These are phyloP conservation scores for Battus philenor DNA, from an alignment of 1,140 invertebrate species.

Conservation along the genomic window DNA sequence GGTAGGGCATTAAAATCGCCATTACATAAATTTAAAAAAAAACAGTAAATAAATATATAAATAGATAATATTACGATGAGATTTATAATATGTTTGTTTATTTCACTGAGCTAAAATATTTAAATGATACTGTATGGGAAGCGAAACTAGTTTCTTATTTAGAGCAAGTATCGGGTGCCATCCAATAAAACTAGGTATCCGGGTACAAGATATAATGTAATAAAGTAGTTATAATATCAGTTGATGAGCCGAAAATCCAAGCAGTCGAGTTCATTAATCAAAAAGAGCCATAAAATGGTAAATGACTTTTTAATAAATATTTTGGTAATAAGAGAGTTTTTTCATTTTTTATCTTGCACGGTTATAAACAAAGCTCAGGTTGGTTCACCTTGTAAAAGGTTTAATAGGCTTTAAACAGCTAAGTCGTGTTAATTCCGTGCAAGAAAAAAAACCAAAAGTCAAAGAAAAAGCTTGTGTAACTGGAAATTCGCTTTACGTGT, in stretches of 20 bases:
- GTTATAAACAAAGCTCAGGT: too few species aligned
- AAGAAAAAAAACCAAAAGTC: too few species aligned
- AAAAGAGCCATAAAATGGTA: too few species aligned
- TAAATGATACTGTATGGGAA: not conserved
- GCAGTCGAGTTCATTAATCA: too few species aligned
- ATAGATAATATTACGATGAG: not conserved
- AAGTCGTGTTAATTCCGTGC: too few species aligned
- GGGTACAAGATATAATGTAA: slow-evolving; percentile 10
- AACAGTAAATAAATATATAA: not conserved
- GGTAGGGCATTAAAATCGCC: too few species aligned
- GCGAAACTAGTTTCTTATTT: slow-evolving; percentile 14
- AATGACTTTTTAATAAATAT: too few species aligned
- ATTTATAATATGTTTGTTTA: slow-evolving; percentile 7
- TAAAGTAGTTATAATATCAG: slow-evolving; percentile 12
- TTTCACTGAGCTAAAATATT: not conserved
- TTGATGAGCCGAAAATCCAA: too few species aligned
- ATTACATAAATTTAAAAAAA: not conserved
- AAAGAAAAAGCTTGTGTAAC: not conserved
- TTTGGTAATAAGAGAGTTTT: too few species aligned
- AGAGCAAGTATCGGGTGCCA: slow-evolving; percentile 9
- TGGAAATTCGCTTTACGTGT: slow-evolving; percentile 18
- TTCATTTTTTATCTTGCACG: too few species aligned
- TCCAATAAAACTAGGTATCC: slow-evolving; percentile 9
- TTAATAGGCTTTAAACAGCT: too few species aligned
- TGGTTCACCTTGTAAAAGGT: not conserved